Evolutionary conservation across 2,888 invertebrate genomes (phyloP).

Genomic region (Ormyrus nitidulus): DNA sequence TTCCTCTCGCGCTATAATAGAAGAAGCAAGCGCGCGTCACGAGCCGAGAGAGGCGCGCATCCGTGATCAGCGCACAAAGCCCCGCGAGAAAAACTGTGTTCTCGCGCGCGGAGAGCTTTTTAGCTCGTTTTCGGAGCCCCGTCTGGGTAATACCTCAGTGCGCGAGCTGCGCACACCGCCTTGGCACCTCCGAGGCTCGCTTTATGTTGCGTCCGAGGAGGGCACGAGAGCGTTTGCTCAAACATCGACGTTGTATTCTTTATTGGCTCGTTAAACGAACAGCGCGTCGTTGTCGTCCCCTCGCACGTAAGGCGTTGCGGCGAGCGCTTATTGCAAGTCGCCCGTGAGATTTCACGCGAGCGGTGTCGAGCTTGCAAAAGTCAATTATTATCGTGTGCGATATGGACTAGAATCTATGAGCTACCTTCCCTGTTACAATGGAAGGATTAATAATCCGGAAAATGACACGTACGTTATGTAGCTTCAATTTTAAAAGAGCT

Average conservation of each 20-base stretch:
- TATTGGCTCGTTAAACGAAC: slow-evolving; percentile 48
- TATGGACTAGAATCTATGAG: no score
- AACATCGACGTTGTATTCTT: slow-evolving; percentile 42
- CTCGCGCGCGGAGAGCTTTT: no score
- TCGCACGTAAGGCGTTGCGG: not conserved
- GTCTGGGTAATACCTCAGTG: no score
- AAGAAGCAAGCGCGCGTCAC: not conserved
- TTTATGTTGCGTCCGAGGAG: slow-evolving; percentile 35
- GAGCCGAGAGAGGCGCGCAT: slow-evolving; percentile 9
- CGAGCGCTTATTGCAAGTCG: slow-evolving; percentile 28
- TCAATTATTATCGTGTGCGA: no score
- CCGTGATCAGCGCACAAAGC: slow-evolving; percentile 20
- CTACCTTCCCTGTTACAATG: no score
- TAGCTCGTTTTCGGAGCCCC: no score
- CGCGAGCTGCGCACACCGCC: not conserved
- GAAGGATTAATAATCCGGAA: no score
- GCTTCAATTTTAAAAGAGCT: no score
- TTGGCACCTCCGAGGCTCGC: slow-evolving; percentile 27
- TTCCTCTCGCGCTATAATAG: slow-evolving; percentile 27
- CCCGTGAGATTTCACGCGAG: not conserved
- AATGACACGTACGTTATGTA: no score
- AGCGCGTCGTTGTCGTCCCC: slow-evolving; percentile 11
- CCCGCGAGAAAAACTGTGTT: no score
- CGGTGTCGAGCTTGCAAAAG: not conserved
- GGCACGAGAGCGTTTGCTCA: slow-evolving; percentile 13